phyloP scores from a whole-genome alignment of 2,888 invertebrate genomes.

The Halocaridina rubra region DNA sequence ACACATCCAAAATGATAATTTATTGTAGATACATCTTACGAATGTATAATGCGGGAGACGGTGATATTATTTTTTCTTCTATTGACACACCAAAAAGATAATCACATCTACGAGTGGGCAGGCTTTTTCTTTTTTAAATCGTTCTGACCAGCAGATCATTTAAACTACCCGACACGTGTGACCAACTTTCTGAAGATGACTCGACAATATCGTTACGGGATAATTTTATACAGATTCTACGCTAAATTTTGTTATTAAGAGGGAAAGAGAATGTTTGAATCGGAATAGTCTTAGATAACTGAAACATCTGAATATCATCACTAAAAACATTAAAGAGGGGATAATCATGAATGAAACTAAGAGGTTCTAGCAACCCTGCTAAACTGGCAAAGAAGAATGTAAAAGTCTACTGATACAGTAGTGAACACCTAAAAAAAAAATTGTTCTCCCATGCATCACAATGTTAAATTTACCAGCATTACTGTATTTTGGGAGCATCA shows the following conservation, averaged over 20 bases:
- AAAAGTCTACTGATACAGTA: conserved; percentile 56
- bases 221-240: background rate
- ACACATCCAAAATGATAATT: background rate
- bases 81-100: background rate
- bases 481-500: too few species aligned
- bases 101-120: background rate
- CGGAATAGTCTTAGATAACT: too few species aligned
- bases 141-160: conserved; percentile 56
- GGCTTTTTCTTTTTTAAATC: too few species aligned
- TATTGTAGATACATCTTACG: too few species aligned
- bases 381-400: conserved; percentile 58
- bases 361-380: conserved; percentile 59
- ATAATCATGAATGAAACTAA: conserved; percentile 50
- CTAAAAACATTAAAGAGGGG: conserved; percentile 48
- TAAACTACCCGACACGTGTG: conserved; percentile 38
- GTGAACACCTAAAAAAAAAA: conserved; percentile 49
- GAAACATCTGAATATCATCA: background rate
- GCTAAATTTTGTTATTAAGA: too few species aligned
- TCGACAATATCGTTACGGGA: background rate
- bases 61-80: too few species aligned
- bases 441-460: background rate
- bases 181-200: conserved; percentile 25
- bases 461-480: too few species aligned
- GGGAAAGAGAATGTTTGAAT: background rate
- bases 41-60: too few species aligned